Evolutionary conservation across 2,113 vertebrate species (phyloP), one percentile per base, ranked within the genome.

Genomic region (Sinocyclocheilus anshuiensis): DNA sequence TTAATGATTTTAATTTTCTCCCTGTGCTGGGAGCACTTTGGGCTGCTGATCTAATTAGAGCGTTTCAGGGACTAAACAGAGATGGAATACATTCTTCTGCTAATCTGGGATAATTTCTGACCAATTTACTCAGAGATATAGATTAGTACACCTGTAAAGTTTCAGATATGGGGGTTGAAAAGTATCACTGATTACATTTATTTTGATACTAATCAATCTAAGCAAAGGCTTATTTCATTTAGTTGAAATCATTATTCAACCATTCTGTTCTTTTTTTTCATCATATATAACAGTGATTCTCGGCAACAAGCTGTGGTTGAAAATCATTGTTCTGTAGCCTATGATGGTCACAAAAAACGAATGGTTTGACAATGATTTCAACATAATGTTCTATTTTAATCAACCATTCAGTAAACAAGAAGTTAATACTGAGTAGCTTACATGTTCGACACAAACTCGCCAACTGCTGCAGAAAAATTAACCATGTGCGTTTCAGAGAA

Each of bases 1-100:
- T 91, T 78, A 76, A 67, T 88, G 57, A 85, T 90, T 91, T 33
- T 88, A 81, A 82, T 84, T 92, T 91, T 65, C 71, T 89, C 16
- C 67, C 78, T 84, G 80, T 89, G 75, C 86, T 86, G 81, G 79
- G 86, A 78, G 86, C 69, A 90, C 79, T 82, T 86, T 69, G 85
- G 85, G 86, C 86, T 48, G 78, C 81, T 86, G 80, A 90, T 89
- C 82, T 91, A 91, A 93, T 93, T 91, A 90, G 59, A 90, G 78
- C 45, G 36, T 81, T 79, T 80, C 39, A 15, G 69, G 24, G 39
- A 22, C 72, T 81, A 48, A 81, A 77, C 61, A 57, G 87, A 81
- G 59, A 81, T 82, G 69, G 79, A 75, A 80, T 29, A 59, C 39
- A 36, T 75, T 63, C 26, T 33, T 81, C 29, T 22, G 39, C 78